A percentile compares a stretch with the other conserved stretches of the same genome.
phyloP scores from a whole-genome alignment of 2,797 vertebrate species.

The Delichon dasypus region DNA sequence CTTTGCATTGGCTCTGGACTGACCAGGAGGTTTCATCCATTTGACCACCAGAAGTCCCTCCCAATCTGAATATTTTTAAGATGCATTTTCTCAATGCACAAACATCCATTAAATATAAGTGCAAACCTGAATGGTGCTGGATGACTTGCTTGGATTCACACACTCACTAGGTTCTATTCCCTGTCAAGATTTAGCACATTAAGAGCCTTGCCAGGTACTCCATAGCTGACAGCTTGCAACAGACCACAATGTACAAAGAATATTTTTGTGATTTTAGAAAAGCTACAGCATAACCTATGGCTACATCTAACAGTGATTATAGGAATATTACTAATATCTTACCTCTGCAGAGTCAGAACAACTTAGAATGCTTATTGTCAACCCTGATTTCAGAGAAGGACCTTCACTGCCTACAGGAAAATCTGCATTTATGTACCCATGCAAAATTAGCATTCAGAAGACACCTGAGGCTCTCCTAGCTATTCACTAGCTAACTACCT shows the following conservation, averaged over 20 bases:
- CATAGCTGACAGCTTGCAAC: background rate
- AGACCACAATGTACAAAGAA: background rate
- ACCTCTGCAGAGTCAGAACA: background rate
- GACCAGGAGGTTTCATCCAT: background rate
- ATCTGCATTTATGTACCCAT: background rate
- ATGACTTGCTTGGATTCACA: background rate
- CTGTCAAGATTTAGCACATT: background rate
- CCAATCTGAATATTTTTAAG: background rate
- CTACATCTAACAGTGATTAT: background rate
- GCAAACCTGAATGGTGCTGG: background rate
- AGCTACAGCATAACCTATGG: slow-evolving; percentile 22
- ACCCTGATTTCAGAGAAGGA: background rate
- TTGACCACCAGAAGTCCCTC: background rate
- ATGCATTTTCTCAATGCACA: background rate
- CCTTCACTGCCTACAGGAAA: background rate
- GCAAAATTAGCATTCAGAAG: background rate
- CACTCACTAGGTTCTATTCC: background rate
- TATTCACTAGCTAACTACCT: background rate
- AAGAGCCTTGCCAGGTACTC: background rate
- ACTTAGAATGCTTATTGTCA: background rate
- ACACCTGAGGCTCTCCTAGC: background rate
- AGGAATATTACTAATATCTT: background rate
- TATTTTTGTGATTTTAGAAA: slow-evolving; percentile 32
- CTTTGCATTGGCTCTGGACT: background rate
- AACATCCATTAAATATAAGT: background rate